Percentiles rank a stretch among this genome's conserved stretches.
Evolutionary conservation across 2,797 vertebrate species (phyloP).

Genomic region (Rhabdomys pumilio): DNA sequence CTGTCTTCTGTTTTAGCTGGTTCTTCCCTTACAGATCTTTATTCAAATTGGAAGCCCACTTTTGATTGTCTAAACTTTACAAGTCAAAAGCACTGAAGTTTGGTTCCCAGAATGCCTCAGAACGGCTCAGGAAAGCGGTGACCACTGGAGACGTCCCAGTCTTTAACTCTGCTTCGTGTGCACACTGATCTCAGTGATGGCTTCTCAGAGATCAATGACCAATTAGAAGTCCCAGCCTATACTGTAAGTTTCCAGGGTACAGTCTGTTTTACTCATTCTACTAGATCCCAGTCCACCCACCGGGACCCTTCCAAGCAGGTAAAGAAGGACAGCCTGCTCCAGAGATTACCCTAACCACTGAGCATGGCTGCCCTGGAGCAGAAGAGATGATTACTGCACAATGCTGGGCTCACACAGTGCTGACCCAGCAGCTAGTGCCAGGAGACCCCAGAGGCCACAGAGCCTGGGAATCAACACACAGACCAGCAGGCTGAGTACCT

Average conservation of each 20-base stretch:
- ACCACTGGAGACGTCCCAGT: too few species aligned
- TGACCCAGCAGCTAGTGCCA: background rate
- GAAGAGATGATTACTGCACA: background rate
- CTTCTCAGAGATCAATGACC: background rate
- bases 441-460: background rate
- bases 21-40: background rate
- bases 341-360: rapidly evolving
- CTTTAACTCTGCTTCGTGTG: background rate
- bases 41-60: background rate
- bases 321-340: too few species aligned
- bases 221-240: background rate
- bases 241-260: background rate
- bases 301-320: rapidly evolving
- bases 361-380: background rate
- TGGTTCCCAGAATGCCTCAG: background rate
- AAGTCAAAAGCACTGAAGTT: background rate
- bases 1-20: background rate
- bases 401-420: background rate
- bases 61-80: background rate
- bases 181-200: background rate
- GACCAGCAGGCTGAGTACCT: background rate
- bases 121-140: too few species aligned
- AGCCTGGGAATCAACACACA: background rate
- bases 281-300: background rate
- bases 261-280: background rate